A percentile compares a stretch with the other conserved stretches of the same genome.
Evolutionary conservation across 2,888 invertebrate species (phyloP).

Genomic region (Carabus problematicus): DNA sequence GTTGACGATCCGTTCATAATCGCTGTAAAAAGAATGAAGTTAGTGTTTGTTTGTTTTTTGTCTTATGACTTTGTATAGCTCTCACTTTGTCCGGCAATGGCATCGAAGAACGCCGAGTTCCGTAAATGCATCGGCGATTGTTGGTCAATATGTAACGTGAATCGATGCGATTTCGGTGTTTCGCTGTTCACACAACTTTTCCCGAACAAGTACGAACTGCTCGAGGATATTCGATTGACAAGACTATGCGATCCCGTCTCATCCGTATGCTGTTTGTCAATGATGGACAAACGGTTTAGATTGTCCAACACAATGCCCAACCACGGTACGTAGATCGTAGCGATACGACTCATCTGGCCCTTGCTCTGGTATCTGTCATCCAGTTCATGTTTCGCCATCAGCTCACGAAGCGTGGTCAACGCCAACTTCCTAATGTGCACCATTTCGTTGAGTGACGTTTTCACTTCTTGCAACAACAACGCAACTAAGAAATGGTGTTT

Average conservation of each 20-base stretch:
- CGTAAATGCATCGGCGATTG: slow-evolving; percentile 78
- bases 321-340: slow-evolving; percentile 91
- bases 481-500: slow-evolving; percentile 92
- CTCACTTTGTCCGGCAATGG: slow-evolving; percentile 73
- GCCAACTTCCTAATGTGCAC: slow-evolving; percentile 83
- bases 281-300: slow-evolving; percentile 73
- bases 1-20: slow-evolving; percentile 77
- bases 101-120: slow-evolving; percentile 76
- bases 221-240: slow-evolving; percentile 64
- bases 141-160: slow-evolving; percentile 77
- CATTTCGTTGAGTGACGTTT: slow-evolving; percentile 84
- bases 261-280: slow-evolving; percentile 57
- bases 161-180: slow-evolving; percentile 68
- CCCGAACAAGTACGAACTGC: slow-evolving; percentile 66
- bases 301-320: slow-evolving; percentile 88
- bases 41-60: too few species aligned
- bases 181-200: slow-evolving; percentile 61
- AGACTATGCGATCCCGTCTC: slow-evolving; percentile 55
- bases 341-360: slow-evolving; percentile 83
- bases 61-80: slow-evolving; percentile 12
- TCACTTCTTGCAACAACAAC: slow-evolving; percentile 85
- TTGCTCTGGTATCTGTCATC: slow-evolving; percentile 85
- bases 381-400: slow-evolving; percentile 92
- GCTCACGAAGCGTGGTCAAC: slow-evolving; percentile 79
- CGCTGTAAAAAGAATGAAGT: slow-evolving; percentile 60